These are phyloP conservation scores for Malacosoma neustria DNA, from an alignment of 2,888 invertebrate species.

Conservation along the genomic window DNA sequence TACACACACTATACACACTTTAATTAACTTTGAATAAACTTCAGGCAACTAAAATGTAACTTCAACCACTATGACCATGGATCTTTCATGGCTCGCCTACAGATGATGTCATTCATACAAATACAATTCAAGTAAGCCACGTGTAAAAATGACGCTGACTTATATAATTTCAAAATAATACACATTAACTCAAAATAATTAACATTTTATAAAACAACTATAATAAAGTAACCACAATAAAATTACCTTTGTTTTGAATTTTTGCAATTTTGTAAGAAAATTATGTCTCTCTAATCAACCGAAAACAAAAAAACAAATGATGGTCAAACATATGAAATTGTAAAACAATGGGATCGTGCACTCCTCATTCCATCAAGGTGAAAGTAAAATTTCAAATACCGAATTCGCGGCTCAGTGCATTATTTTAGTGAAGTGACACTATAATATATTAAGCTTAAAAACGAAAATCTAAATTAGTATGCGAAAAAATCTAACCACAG, in stretches of 20 bases:
- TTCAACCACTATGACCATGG: constrained; percentile 26
- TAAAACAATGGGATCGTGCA: constrained; percentile 71
- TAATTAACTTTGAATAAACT: constrained; percentile 16
- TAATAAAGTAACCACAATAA: constrained; percentile 40
- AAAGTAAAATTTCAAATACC: constrained; percentile 65
- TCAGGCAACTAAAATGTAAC: constrained; percentile 22
- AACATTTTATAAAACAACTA: constrained; percentile 11
- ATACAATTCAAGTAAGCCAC: constrained; percentile 58
- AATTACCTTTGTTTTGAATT: constrained; percentile 72
- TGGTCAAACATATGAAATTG: constrained; percentile 73
- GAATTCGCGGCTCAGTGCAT: constrained; percentile 64
- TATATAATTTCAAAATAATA: constrained; percentile 14
- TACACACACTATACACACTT: constrained; percentile 50
- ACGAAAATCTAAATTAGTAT: constrained; percentile 55
- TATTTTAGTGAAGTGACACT: constrained; percentile 61
- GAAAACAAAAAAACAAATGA: constrained; percentile 76
- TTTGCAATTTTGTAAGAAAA: constrained; percentile 75
- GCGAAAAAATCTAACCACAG: constrained; percentile 44
- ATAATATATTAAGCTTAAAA: constrained; percentile 52
- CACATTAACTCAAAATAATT: constrained; percentile 5
- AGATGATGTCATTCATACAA: constrained; percentile 67
- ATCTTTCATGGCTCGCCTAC: constrained; percentile 39
- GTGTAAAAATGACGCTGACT: constrained; percentile 42
- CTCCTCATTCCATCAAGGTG: constrained; percentile 72
- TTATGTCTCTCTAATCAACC: constrained; percentile 70